phyloP scores from a whole-genome alignment of 2,888 invertebrate species.

The Palloptera scutellata region DNA sequence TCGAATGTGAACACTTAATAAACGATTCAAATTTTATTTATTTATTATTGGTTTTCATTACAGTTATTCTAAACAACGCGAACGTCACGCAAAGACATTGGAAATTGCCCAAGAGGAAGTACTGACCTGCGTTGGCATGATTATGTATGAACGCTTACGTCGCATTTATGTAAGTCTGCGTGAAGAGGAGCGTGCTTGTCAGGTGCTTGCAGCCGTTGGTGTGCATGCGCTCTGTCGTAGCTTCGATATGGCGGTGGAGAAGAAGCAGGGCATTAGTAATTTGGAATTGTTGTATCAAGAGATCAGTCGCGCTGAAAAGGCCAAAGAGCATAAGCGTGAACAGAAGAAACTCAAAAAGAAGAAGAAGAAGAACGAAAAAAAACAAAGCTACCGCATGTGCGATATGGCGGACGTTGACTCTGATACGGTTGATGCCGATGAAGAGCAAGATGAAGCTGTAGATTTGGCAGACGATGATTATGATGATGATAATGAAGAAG shows the following conservation, averaged over 20 bases:
- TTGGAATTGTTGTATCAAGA: constrained; percentile 88
- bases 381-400: constrained; percentile 45
- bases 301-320: constrained; percentile 84
- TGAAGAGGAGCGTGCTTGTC: constrained; percentile 94
- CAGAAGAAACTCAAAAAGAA: constrained; percentile 84
- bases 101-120: constrained; percentile 98
- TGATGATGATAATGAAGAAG: constrained; percentile 32
- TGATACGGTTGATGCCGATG: constrained; percentile 52
- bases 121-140: constrained; percentile 91
- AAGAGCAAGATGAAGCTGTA: constrained; percentile 37
- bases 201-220: constrained; percentile 87
- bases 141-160: constrained; percentile 89
- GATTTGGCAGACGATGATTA: constrained; percentile 31
- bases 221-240: constrained; percentile 87
- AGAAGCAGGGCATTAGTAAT: constrained; percentile 87
- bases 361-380: constrained; percentile 73
- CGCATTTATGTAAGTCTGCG: constrained; percentile 85
- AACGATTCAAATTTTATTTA: neutral
- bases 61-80: constrained; percentile 74
- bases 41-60: constrained; percentile 23
- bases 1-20: neutral
- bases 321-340: constrained; percentile 84
- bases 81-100: constrained; percentile 94
- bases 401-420: constrained; percentile 57
- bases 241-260: constrained; percentile 90